Percentiles rank a stretch among this genome's conserved stretches.
Evolutionary conservation across 2,888 invertebrate genomes (phyloP).

Genomic region (Spisula subtruncata): DNA sequence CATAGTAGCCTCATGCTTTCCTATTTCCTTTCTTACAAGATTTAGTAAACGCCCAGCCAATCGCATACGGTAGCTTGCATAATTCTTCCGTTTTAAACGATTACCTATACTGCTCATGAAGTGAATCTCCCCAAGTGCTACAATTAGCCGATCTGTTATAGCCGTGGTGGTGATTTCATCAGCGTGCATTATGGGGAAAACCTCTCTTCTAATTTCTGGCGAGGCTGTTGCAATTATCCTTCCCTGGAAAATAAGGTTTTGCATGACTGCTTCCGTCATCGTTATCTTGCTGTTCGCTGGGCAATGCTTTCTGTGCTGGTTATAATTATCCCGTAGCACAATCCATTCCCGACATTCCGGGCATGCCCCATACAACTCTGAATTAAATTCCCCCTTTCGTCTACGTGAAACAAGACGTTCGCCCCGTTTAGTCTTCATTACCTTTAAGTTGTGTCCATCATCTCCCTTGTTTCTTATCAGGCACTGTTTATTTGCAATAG

Average conservation of each 20-base stretch:
- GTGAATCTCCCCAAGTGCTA: conserved; percentile 42
- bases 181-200: conserved; percentile 52
- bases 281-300: conserved; percentile 24
- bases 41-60: conserved; percentile 48
- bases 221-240: conserved; percentile 26
- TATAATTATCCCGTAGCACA: conserved; percentile 36
- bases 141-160: conserved; percentile 41
- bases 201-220: conserved; percentile 37
- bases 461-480: conserved; percentile 53
- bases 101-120: conserved; percentile 41
- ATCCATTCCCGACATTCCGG: conserved; percentile 60
- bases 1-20: background rate
- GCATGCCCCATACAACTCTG: conserved; percentile 53
- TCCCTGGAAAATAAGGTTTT: conserved; percentile 23
- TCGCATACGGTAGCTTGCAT: conserved; percentile 55
- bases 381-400: conserved; percentile 16
- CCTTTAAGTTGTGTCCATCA: conserved; percentile 43
- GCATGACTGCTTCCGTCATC: conserved; percentile 5
- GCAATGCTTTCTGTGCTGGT: conserved; percentile 33
- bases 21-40: conserved; percentile 34
- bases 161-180: conserved; percentile 42
- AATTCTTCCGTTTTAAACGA: conserved; percentile 43
- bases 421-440: conserved; percentile 41
- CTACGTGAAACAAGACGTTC: conserved; percentile 46
- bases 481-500: conserved; percentile 2